Base-by-base conservation (phyloP, 1,140 invertebrate genomes). In the Vanessa atalanta region DNA sequence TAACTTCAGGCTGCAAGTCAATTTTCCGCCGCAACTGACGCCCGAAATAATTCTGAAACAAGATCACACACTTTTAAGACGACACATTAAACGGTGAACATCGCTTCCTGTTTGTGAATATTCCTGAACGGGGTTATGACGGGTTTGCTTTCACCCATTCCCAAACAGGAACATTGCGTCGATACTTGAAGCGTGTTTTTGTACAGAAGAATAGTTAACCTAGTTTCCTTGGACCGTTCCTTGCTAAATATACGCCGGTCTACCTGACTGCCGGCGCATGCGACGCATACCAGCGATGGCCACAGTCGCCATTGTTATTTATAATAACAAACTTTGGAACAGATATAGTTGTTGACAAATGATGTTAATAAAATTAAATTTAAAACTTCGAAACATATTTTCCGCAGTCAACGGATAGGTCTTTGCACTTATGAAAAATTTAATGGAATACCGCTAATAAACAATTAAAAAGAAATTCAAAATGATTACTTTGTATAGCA, bases 191-290 rank as follows among this genome's bases (percentile, higher is more conserved):
- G 81, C 82, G 79, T 86, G 82, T 89, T 88, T 80, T 88, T 88
- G 80, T 88, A 80, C 82, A 81, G 85, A 83, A 88, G 83, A 88
- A 92, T 90, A 91, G 89, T 90, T 92, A 90, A 92, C 90, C 90
- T 85, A 92, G 82, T 86, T 91, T 83, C 84, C 67, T 75, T 71
- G 67, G 72, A 76, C 74, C 76, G 82, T 83, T 84, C 80, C 83
- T 82, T 76, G 82, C 88, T 90, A 91, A 88, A 90, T 90, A 87
- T 92, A 92, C 71, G 76, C 72, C 79, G 67, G n/a, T 72, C 78
- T 78, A 78, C 79, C 76, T 80, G 78, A 77, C 78, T 55, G 71
- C 57, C 63, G 73, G 82, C 86, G 79, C 83, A 84, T 79, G 80
- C 78, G 74, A 72, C 83, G 73, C 82, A 80, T 78, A 78, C 77